Conservation (phyloP, 2,888 invertebrate species). For the Pollenia amentaria region DNA sequence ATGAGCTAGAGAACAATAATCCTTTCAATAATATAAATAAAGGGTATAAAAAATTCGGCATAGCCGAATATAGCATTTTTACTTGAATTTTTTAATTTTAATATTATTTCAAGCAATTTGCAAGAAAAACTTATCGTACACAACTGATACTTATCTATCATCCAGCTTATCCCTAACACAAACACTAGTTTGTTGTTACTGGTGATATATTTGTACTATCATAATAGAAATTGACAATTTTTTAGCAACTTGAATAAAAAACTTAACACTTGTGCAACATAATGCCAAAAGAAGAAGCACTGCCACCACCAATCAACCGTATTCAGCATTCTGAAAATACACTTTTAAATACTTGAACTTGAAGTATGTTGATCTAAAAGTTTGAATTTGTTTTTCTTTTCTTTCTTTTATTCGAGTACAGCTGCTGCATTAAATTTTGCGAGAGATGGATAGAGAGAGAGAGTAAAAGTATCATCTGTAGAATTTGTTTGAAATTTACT, state of each 20-base stretch:
- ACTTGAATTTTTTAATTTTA: neutral
- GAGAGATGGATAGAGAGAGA: neutral
- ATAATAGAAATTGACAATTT: conserved; percentile 46
- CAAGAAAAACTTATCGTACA: conserved; percentile 6
- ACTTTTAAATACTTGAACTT: conserved; percentile 62
- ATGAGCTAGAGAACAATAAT: too few relatives aligned
- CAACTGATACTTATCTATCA: conserved; percentile 47
- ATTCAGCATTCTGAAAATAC: conserved; percentile 25
- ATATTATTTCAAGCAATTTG: conserved; percentile 48
- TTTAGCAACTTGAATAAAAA: conserved; percentile 35
- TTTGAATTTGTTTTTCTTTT: conserved; percentile 48
- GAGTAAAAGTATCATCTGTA: conserved; percentile 25
- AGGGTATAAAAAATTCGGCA: too few relatives aligned
- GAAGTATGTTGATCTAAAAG: conserved; percentile 68
- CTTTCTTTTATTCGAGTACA: conserved; percentile 1
- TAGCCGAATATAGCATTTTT: neutral
- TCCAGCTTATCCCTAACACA: conserved; percentile 56
- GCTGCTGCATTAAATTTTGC: conserved; percentile 40
- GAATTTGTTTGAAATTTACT: conserved; percentile 41
- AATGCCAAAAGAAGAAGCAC: conserved; percentile 26
- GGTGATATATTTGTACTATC: conserved; percentile 36
- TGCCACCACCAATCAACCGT: conserved; percentile 45
- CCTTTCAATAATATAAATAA: too few relatives aligned
- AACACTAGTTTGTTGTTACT: conserved; percentile 41
- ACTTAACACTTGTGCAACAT: conserved; percentile 39